Evolutionary conservation across 2,888 invertebrate genomes (phyloP).

Genomic region (Lasiommata megera): DNA sequence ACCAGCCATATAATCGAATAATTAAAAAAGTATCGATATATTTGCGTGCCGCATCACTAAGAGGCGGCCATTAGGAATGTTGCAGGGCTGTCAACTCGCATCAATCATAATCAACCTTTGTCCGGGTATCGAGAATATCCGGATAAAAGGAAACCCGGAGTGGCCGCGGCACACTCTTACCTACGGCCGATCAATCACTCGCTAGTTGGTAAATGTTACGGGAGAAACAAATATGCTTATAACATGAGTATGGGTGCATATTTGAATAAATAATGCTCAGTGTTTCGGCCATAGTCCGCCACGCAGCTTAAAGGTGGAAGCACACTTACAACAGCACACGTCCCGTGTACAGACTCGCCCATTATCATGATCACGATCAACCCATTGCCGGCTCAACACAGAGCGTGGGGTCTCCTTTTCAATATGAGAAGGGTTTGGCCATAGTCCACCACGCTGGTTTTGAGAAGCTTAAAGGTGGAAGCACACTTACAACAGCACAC

Average conservation of each 20-base stretch:
- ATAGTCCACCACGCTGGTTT: no score
- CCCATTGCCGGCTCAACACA: no score
- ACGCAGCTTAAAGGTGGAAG: no score
- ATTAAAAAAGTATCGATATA: conserved; percentile 17
- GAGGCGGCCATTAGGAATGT: conserved; percentile 46
- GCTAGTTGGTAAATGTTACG: conserved; percentile 7
- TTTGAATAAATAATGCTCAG: background rate
- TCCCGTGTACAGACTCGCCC: no score
- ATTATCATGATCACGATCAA: no score
- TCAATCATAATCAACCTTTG: conserved; percentile 55
- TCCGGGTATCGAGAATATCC: conserved; percentile 38
- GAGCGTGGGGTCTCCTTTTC: no score
- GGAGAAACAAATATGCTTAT: conserved; percentile 5
- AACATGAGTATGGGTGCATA: background rate
- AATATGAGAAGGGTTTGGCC: no score
- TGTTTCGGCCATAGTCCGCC: background rate
- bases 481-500: no score
- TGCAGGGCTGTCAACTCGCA: conserved; percentile 44
- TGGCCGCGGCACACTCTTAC: conserved; percentile 1
- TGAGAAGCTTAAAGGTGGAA: no score
- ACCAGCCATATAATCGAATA: no score
- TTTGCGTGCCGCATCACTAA: conserved; percentile 34
- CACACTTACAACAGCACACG: no score
- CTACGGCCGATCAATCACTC: conserved; percentile 29
- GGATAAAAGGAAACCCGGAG: conserved; percentile 38